Evolutionary conservation across 2,113 vertebrate genomes (phyloP), one percentile per base, ranked within the genome.

Genomic region (Myotis lucifugus): DNA sequence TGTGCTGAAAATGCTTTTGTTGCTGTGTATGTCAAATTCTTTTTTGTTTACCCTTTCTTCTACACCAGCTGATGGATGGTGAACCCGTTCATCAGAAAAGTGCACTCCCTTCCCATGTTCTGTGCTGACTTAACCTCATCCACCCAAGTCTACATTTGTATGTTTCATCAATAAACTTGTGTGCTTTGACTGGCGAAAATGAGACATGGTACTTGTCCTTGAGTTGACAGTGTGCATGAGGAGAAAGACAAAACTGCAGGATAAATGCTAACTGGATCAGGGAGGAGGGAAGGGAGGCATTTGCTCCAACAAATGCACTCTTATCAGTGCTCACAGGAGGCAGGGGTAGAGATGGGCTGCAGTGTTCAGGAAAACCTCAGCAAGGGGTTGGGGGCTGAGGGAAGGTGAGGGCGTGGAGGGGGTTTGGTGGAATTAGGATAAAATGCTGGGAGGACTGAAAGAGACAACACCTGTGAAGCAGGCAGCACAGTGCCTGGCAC

Each of bases 91-190:
- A 50, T 56, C 74, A 52, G 21, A 61, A 61, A 46, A 56, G 29
- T 4, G 15, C 54, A 42, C 92, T 82, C 50, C 90, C 48, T n/a
- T 74, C 83, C 29, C 78, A 1, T 42, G 88, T 83, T 50, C 34
- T 69, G 72, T 78, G 50, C 85, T 27, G 66, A 78, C 84, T 25
- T 56, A 32, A 64, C 81, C 81, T 85, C 54, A 54, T 15, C 64
- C 84, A 42, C 72, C 85, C 77, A 54, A 82, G 66, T 10, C 84
- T 70, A 40, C 82, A 27, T 83, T 87, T 77, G 77, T 93, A 70
- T 93, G 88, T 92, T 92, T 84, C 81, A 50, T 74, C 95, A 97
- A 97, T 97, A 97, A 97, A 97, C 61, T 64, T 56, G 77, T 95
- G 87, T 92, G 95, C 92, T 92, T 96, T 74, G 66, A 83, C 46